Evolutionary conservation across 2,113 vertebrate genomes (phyloP).

Genomic region (Eptesicus fuscus): DNA sequence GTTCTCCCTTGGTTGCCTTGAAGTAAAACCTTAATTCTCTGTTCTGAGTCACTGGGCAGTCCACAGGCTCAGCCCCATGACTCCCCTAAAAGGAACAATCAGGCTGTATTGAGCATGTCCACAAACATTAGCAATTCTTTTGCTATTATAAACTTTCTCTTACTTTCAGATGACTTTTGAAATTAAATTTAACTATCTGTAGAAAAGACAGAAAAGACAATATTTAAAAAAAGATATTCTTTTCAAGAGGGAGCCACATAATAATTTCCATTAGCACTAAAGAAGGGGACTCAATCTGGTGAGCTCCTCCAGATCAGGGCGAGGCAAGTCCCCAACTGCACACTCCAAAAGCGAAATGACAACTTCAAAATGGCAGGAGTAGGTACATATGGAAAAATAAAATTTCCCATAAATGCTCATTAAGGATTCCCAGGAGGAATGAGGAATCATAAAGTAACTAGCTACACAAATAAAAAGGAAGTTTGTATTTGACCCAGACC

Average conservation of each 20-base stretch:
- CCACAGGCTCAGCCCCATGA: background rate
- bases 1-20: background rate
- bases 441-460: conserved; percentile 69
- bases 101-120: background rate
- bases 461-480: conserved; percentile 69
- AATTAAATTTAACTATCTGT: background rate
- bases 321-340: background rate
- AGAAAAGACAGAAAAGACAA: background rate
- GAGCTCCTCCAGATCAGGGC: background rate
- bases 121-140: background rate
- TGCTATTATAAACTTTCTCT: background rate
- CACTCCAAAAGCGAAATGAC: conserved; percentile 48
- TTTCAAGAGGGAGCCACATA: background rate
- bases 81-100: background rate
- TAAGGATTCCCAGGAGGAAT: conserved; percentile 63
- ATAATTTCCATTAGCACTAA: background rate
- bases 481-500: conserved; percentile 38
- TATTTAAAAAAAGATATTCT: background rate
- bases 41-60: background rate
- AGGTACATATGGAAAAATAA: conserved; percentile 56
- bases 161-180: conserved; percentile 8
- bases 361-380: conserved; percentile 55
- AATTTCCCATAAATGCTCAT: conserved; percentile 36
- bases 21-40: background rate
- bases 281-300: background rate